Evolutionary conservation across 35 echinoderm and acorn worm species (phyloP).

Genomic region (Hemicentrotus pulcherrimus): DNA sequence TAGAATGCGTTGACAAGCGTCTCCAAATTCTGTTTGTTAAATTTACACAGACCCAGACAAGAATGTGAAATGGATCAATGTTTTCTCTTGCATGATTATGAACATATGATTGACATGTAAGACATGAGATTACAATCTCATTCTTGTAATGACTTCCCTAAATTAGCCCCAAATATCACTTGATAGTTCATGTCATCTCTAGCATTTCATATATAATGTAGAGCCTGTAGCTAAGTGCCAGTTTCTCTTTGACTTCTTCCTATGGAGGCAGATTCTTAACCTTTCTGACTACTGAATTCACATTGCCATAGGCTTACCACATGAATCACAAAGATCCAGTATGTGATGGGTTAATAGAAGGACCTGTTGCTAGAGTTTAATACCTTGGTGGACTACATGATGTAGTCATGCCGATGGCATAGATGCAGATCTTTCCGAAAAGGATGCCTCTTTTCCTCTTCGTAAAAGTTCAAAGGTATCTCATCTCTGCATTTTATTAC

Average conservation of each 20-base stretch:
- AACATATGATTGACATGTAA: neutral
- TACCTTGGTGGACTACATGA: neutral
- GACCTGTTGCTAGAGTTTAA: neutral
- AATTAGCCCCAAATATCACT: neutral
- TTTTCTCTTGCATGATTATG: neutral
- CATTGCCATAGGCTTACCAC: too few relatives aligned
- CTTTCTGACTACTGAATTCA: too few relatives aligned
- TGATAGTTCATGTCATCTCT: neutral
- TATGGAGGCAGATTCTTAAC: too few relatives aligned
- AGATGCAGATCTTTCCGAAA: neutral
- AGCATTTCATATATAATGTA: too few relatives aligned
- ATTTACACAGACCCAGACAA: conserved; percentile 1
- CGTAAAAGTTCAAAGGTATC: neutral
- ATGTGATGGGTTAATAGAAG: too few relatives aligned
- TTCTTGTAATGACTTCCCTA: neutral
- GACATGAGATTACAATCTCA: neutral
- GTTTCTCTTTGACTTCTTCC: neutral
- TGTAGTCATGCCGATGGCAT: neutral
- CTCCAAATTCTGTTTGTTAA: neutral
- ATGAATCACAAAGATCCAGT: too few relatives aligned
- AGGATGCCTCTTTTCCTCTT: neutral
- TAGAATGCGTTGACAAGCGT: neutral
- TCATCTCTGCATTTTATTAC: neutral
- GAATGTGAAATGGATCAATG: neutral
- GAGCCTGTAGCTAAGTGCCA: neutral